Evolutionary conservation across 2,797 vertebrate genomes (phyloP).

Genomic region (Paedocypris micromegethes): DNA sequence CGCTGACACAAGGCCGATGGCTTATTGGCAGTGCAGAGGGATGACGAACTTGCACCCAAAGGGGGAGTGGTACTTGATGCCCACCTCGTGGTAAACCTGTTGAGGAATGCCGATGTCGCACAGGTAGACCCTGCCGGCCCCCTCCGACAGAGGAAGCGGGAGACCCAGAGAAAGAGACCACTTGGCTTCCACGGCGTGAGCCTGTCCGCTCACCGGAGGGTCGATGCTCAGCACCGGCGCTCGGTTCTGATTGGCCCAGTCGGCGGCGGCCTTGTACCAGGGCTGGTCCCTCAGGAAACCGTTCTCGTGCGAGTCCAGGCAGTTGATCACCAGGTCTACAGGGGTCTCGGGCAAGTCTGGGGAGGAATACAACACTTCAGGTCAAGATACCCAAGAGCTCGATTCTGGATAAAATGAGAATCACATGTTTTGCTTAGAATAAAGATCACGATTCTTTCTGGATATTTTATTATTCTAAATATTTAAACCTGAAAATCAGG

Average conservation of each 20-base stretch:
- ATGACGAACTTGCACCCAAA: slow-evolving; percentile 98
- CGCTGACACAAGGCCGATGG: slow-evolving; percentile 12
- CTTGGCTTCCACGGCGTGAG: slow-evolving; percentile 89
- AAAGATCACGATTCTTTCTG: too few species aligned
- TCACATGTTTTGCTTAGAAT: too few species aligned
- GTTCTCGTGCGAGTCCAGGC: slow-evolving; percentile 94
- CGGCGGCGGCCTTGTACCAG: slow-evolving; percentile 90
- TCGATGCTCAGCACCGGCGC: slow-evolving; percentile 94
- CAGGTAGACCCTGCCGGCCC: slow-evolving; percentile 86
- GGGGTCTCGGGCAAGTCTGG: slow-evolving; percentile 91
- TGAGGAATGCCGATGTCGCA: slow-evolving; percentile 95
- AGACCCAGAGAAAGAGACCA: slow-evolving; percentile 94
- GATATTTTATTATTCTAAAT: too few species aligned
- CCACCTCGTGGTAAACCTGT: slow-evolving; percentile 93
- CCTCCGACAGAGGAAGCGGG: slow-evolving; percentile 82
- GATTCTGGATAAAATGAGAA: too few species aligned
- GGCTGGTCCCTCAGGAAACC: slow-evolving; percentile 92
- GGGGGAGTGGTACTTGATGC: slow-evolving; percentile 92
- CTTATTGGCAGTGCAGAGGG: slow-evolving; percentile 86
- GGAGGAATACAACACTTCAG: background rate
- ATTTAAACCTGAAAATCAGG: too few species aligned
- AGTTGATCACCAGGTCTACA: slow-evolving; percentile 96
- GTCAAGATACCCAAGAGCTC: too few species aligned
- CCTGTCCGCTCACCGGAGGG: slow-evolving; percentile 81
- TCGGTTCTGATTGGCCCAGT: slow-evolving; percentile 96